phyloP scores from a whole-genome alignment of 2,888 invertebrate genomes.

The Oxytorus armatus region DNA sequence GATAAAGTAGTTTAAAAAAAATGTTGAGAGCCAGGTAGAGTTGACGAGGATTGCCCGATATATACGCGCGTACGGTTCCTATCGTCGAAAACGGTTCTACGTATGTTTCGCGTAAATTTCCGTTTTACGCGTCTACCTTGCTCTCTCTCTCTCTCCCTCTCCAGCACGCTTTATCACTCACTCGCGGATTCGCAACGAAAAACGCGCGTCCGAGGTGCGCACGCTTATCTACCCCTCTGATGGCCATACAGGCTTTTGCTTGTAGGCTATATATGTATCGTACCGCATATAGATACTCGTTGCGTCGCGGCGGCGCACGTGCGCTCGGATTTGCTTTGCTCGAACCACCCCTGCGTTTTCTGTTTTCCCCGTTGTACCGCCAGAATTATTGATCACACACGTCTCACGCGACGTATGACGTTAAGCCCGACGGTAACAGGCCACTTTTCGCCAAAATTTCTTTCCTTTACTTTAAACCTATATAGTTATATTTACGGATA shows the following conservation, averaged over 20 bases:
- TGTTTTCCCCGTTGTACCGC: constrained; percentile 75
- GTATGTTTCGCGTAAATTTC: too few relatives aligned
- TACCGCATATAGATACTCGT: constrained; percentile 36
- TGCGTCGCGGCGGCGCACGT: constrained; percentile 67
- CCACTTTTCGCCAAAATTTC: constrained; percentile 30
- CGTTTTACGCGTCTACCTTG: too few relatives aligned
- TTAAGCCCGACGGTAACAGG: constrained; percentile 64
- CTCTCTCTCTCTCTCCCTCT: constrained; percentile 3
- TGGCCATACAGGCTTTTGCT: constrained; percentile 11
- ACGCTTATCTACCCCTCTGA: constrained; percentile 43
- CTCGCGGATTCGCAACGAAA: not conserved
- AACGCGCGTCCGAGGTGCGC: constrained; percentile 33
- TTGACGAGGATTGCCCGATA: too few relatives aligned
- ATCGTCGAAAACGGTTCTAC: too few relatives aligned
- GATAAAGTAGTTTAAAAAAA: too few relatives aligned
- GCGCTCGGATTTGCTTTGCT: constrained; percentile 69
- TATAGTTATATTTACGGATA: too few relatives aligned
- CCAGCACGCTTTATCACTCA: not conserved
- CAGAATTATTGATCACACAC: constrained; percentile 84
- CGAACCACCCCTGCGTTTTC: constrained; percentile 50
- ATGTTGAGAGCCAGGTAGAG: too few relatives aligned
- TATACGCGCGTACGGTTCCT: too few relatives aligned
- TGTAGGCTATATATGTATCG: constrained; percentile 15
- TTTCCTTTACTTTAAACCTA: constrained; percentile 14
- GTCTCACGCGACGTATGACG: constrained; percentile 77